Base-by-base conservation (phyloP, 2,888 invertebrate species). In the Didymodactylos carnosus region DNA sequence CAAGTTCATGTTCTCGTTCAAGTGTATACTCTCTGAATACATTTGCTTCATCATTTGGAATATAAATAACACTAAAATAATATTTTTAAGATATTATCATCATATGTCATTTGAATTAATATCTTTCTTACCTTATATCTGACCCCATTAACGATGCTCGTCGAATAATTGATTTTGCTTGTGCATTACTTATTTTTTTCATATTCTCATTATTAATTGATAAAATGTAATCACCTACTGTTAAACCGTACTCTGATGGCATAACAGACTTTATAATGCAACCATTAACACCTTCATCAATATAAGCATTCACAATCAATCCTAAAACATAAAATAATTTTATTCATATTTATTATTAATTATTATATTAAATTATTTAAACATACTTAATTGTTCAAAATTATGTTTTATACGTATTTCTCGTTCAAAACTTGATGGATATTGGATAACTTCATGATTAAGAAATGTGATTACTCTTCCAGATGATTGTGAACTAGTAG, bases 1-100 rank as follows among this genome's bases (percentile, higher is more conserved):
- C 75, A 83, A 81, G n/a, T n/a, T n/a, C n/a, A n/a, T 10, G 13
- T 35, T 29, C 29, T 29, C 29, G 35, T 7, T 35, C 62, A 6
- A 62, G 35, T 10, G 19, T 35, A 35, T 62, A 35, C 2, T 62
- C 62, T 74, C 71, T 74, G 8, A 41, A 74, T 39, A 53, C 46
- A 27, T 46, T 39, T 8, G 62, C 74, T 46, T 43, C 51, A 14
- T 74, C 43, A 5, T 25, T 27, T 2, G 53, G 23, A 71, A 74
- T 74, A 41, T 40, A 74, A 69, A 62, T 71, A 0, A 74, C n/a
- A 1, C 40, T 41, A 41, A 70, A 70, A 69, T 5, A 39, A 35
- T 6, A 39, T 10, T 19, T 69, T 16, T n/a, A 16, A 35, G 39
- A 39, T n/a, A 69, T 39, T 39, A 23, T 6, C 25, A 14, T 29